Percentiles rank a stretch among this genome's conserved stretches.
phyloP scores from a whole-genome alignment of 2,113 vertebrate genomes.

The Thamnophis sirtalis region DNA sequence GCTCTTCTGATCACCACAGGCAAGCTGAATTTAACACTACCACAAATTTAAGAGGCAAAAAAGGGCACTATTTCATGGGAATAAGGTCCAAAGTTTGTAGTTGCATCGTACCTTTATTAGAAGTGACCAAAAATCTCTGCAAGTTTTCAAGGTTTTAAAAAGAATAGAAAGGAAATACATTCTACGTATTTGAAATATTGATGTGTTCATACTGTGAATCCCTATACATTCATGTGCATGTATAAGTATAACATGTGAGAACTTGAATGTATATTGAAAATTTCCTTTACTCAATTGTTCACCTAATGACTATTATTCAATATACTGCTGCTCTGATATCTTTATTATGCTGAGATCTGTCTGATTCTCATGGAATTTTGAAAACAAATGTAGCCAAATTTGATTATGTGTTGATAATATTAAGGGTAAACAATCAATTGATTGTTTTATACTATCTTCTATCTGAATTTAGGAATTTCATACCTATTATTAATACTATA shows the following conservation, averaged over 20 bases:
- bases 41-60: background rate
- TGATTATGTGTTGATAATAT: background rate
- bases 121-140: background rate
- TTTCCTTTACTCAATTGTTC: background rate
- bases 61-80: background rate
- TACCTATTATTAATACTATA: background rate
- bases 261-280: background rate
- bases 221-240: background rate
- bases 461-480: background rate
- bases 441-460: background rate
- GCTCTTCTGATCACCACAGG: slow-evolving; percentile 2
- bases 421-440: background rate
- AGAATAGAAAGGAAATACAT: background rate
- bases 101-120: background rate
- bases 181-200: background rate
- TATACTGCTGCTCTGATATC: background rate
- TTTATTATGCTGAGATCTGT: background rate
- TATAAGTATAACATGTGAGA: background rate
- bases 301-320: background rate
- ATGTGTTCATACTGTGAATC: background rate
- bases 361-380: background rate
- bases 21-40: slow-evolving; percentile 1
- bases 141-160: background rate
- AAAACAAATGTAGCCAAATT: background rate
- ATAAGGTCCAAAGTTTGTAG: background rate